Evolutionary conservation across 1,140 invertebrate genomes (phyloP).

Genomic region (Plectrocnemia conspersa): DNA sequence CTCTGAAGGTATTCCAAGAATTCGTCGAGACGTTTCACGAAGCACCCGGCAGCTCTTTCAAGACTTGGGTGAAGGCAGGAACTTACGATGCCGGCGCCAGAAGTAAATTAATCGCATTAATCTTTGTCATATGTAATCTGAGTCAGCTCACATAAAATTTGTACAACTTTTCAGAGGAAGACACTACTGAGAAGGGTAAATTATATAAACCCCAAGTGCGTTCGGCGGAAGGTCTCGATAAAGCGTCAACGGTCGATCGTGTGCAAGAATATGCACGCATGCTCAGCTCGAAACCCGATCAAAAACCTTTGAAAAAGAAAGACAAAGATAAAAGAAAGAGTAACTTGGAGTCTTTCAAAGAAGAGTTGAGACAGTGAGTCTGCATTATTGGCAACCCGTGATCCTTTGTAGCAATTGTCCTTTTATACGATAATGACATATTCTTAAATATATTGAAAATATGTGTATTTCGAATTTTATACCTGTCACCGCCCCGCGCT

Average conservation of each 20-base stretch:
- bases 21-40: constrained; percentile 97
- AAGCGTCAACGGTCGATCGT: constrained; percentile 49
- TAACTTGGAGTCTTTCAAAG: constrained; percentile 95
- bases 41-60: constrained; percentile 70
- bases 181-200: constrained; percentile 84
- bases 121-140: background rate
- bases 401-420: too few species aligned
- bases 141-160: background rate
- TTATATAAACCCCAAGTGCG: constrained; percentile 90
- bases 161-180: constrained; percentile 59
- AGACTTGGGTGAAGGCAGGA: constrained; percentile 95
- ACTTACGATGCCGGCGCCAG: constrained; percentile 92
- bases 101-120: constrained; percentile 56
- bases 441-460: background rate
- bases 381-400: background rate
- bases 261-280: constrained; percentile 69
- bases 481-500: background rate
- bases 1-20: constrained; percentile 81
- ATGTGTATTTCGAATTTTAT: constrained; percentile 1
- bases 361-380: constrained; percentile 80
- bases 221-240: constrained; percentile 49
- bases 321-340: constrained; percentile 89
- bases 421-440: too few species aligned
- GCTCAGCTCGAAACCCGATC: constrained; percentile 61
- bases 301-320: constrained; percentile 69